Base-by-base conservation (phyloP, 2,888 invertebrate species). In the Xiphydria camelus region DNA sequence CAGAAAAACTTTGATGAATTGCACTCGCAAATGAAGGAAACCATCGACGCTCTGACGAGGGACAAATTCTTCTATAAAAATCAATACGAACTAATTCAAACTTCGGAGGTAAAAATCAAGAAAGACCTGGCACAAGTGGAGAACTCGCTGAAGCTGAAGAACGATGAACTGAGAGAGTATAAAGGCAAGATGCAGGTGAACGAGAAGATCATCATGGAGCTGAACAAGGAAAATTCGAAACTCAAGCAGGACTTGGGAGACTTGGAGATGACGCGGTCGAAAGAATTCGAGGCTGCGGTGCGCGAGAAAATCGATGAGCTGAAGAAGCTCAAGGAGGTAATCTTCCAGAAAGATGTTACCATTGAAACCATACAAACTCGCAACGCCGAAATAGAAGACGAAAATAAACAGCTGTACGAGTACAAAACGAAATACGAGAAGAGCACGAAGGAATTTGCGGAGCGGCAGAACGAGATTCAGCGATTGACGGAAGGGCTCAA, bases 41-140 rank as follows among this genome's bases (percentile, higher is more conserved):
- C 81, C 7, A 77, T 80, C 67, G 77, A 77, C 2, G 78, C 80
- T 0, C 77, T 82, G 73, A 77, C 78, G 12, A 77, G 77, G 2
- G 82, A 83, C 51, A 82, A 81, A 50, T 76, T 78, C 45, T 83
- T 80, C 54, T 83, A 82, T 42, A 80, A 80, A 46, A 79, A 78
- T 41, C 82, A 83, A 49, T 62, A 81, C 15, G 82, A 83, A 26
- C 76, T 78, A 42, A 78, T 79, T 48, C 75, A 79, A 1, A 78
- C 78, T 0, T 81, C 80, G 31, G 82, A 83, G 41, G 76, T 70
- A 19, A 69, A 80, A 40, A 73, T 82, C 4, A 80, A 81, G 59
- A 77, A 82, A 29, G 80, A 85, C 61, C 64, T 86, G 10, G 76
- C 79, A 1, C 82, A 84, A 57, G 73, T 82, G 21, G 81, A 82